Conservation (phyloP, 2,113 vertebrate species). For the Hucho hucho region DNA sequence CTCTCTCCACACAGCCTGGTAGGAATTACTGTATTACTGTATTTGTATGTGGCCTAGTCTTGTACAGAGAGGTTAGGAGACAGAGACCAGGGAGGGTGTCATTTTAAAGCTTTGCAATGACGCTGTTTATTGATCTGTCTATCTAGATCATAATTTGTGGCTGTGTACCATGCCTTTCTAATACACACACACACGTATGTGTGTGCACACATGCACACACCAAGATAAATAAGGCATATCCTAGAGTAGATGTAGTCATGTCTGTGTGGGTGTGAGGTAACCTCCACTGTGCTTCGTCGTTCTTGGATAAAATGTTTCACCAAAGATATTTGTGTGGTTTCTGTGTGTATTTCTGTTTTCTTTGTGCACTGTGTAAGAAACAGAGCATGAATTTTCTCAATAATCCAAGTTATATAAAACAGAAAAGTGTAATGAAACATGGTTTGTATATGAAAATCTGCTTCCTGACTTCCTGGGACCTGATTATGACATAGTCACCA, state of each 20-base stretch:
- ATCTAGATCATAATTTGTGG: no score
- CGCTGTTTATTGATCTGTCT: no score
- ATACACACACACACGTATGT: no score
- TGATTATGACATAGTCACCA: conserved; percentile 56
- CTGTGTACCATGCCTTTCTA: no score
- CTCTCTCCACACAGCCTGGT: no score
- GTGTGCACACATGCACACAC: neutral
- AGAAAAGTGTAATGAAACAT: conserved; percentile 40
- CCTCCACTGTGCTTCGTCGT: no score
- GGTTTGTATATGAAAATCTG: conserved; percentile 50
- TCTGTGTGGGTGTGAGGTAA: neutral
- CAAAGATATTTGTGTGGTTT: neutral
- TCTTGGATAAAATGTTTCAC: no score
- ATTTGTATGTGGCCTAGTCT: no score
- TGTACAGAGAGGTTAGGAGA: no score
- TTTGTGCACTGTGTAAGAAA: conserved; percentile 28
- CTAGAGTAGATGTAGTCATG: neutral
- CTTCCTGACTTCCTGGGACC: conserved; percentile 65
- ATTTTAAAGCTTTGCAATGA: no score
- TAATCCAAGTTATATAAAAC: conserved; percentile 22
- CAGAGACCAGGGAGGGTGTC: no score
- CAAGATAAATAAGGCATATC: neutral
- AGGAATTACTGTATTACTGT: no score
- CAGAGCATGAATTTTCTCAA: conserved; percentile 19
- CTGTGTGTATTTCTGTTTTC: neutral